Base-by-base conservation (phyloP, 1,140 invertebrate genomes). In the Bombus soroeensis region DNA sequence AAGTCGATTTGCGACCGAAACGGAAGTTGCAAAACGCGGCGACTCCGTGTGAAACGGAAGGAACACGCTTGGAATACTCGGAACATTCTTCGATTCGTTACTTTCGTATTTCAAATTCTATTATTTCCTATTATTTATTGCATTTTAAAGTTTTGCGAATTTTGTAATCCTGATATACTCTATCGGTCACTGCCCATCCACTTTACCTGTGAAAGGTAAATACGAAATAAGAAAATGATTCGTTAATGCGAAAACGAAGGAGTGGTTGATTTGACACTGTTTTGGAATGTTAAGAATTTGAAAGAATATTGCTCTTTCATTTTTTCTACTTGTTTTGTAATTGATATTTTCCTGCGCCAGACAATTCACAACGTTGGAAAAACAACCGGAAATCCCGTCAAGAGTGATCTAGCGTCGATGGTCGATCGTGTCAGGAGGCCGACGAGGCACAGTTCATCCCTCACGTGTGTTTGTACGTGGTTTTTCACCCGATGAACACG, bases 391-490 rank as follows among this genome's bases (percentile, higher is more conserved):
- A 71, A 32, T 80, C 41, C 75, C 75, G 53, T 62, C 32, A 75
- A 28, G 83, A 79, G 76, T 47, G 82, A 85, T 73, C 83, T 66
- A 73, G 72, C 68, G 13, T 41, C 43, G 70, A 3, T 34, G 43
- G 15, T 47, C 53, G 77, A 73, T 62, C 68, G 83, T 70, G 82
- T 85, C 83, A 81, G 83, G 12, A 72, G 83, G 68, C 80, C 83
- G 77, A 72, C 83, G 41, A 37, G 76, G 68, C 68, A n/a, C 77
- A 28, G 70, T 81, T 81, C 78, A 85, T 81, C 83, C 70, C 68
- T 85, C 87, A 77, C 86, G 74, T 80, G 79, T 79, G 88, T 89
- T 87, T 76, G 86, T 89, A 77, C 87, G 66, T 41, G 43, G 87
- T 75, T 70, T 53, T 66, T 37, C 77, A 81, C 32, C 81, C 82